Base-by-base conservation (phyloP, 2,797 vertebrate genomes). In the Poeciliopsis paucimaculata region DNA sequence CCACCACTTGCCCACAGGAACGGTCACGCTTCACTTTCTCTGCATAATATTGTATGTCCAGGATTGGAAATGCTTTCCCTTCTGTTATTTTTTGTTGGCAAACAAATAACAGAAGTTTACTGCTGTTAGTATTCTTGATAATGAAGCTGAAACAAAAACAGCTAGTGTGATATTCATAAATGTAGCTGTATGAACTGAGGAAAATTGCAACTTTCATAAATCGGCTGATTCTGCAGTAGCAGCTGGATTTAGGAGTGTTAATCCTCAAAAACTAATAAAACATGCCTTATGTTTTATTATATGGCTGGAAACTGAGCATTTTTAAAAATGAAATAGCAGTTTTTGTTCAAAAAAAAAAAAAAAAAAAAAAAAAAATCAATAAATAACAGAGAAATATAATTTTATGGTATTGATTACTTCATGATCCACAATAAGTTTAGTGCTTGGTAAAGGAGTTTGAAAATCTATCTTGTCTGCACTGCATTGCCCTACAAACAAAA, bases 1-100 rank as follows among this genome's bases (percentile, higher is more conserved):
- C 68, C 76, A 72, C 81, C 83, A 79, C 77, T 83, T 85, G 84
- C 82, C 76, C 79, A 55, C 71, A 62, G 74, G 15, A n/a, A 23
- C n/a, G 8, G 78, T 73, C 80, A 76, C 51, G 31, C 60, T 70
- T 45, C 53, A 83, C 74, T 23, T 16, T 74, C 36, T 79, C 80
- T 43, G 6, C 72, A 57, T 72, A 77, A 81, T 31, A 46, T 84
- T 72, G 20, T 80, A 80, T 77, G 55, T 57, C 66, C 51, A 78
- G 47, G 47, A 41, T 73, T 62, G 60, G 49, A 80, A 74, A 71
- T 28, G 28, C 49, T 51, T n/a, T 57, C 15, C 13, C 3, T 49
- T 36, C 75, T 68, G 53, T 43, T 68, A 13, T 72, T 75, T 41
- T 72, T 75, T 41, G 57, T 53, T 51, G 2, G 36, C 43, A 70